Evolutionary conservation across 2,888 invertebrate genomes (phyloP).

Genomic region (Drosophila rellima): DNA sequence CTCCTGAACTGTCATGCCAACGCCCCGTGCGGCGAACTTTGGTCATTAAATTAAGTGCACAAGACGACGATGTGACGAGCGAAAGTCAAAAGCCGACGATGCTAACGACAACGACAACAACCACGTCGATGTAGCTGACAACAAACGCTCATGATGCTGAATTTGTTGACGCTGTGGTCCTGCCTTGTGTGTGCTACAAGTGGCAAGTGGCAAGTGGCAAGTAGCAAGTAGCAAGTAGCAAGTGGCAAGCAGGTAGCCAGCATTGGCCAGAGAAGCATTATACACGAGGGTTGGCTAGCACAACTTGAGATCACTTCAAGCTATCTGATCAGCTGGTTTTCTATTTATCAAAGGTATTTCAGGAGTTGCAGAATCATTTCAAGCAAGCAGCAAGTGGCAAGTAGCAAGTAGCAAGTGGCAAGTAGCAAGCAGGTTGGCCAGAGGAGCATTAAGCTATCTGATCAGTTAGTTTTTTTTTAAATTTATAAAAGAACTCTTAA

Average conservation of each 20-base stretch:
- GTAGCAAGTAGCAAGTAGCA: constrained; percentile 8
- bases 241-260: neutral
- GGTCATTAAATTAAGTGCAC: constrained; percentile 79
- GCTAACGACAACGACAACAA: neutral
- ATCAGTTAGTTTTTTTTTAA: too few relatives aligned
- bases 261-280: neutral
- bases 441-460: too few relatives aligned
- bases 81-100: constrained; percentile 20
- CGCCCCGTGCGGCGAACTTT: constrained; percentile 71
- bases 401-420: too few relatives aligned
- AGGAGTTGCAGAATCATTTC: too few relatives aligned
- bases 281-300: constrained; percentile 3
- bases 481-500: too few relatives aligned
- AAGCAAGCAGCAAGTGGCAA: too few relatives aligned
- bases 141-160: constrained; percentile 1
- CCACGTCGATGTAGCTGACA: constrained; percentile 4
- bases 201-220: constrained; percentile 18
- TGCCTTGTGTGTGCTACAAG: constrained; percentile 3
- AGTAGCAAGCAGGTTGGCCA: too few relatives aligned
- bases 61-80: constrained; percentile 29
- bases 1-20: constrained; percentile 49
- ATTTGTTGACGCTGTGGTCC: constrained; percentile 26
- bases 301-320: neutral
- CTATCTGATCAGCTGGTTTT: neutral
- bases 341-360: too few relatives aligned